Conservation (phyloP, 2,113 vertebrate species). For the Octodon degus region DNA sequence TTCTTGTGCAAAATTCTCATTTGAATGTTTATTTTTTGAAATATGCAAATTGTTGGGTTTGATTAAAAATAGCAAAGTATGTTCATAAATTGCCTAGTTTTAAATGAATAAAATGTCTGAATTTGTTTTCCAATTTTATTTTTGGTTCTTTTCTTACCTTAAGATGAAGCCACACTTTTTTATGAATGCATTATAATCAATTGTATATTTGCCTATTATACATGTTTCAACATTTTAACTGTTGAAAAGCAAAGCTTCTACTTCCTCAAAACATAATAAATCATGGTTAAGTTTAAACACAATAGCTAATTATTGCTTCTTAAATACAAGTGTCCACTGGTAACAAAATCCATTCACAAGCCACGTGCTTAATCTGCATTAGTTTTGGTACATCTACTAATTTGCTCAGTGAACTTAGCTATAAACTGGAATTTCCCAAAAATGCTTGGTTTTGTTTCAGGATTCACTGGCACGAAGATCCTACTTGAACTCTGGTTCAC, state of each 20-base stretch:
- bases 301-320: neutral
- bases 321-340: conserved; percentile 2
- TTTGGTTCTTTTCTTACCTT: conserved; percentile 48
- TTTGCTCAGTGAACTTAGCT: neutral
- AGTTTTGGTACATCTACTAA: conserved; percentile 23
- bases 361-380: conserved; percentile 14
- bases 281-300: conserved; percentile 8
- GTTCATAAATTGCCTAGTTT: neutral
- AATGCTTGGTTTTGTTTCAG: conserved; percentile 31
- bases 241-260: conserved; percentile 18
- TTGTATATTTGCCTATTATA: conserved; percentile 40
- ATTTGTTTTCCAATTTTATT: neutral
- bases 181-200: neutral
- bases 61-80: conserved; percentile 17
- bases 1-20: conserved; percentile 73
- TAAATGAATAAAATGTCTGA: conserved; percentile 22
- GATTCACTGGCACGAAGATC: conserved; percentile 37
- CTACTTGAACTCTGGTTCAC: conserved; percentile 61
- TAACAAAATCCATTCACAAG: conserved; percentile 32
- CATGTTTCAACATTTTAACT: conserved; percentile 39
- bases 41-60: conserved; percentile 14
- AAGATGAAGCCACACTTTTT: conserved; percentile 42
- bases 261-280: conserved; percentile 15
- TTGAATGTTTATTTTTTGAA: conserved; percentile 51
- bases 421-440: conserved; percentile 48